These are phyloP conservation scores for Sitta carolinensis DNA, from an alignment of 2,797 vertebrate species.

Conservation along the genomic window DNA sequence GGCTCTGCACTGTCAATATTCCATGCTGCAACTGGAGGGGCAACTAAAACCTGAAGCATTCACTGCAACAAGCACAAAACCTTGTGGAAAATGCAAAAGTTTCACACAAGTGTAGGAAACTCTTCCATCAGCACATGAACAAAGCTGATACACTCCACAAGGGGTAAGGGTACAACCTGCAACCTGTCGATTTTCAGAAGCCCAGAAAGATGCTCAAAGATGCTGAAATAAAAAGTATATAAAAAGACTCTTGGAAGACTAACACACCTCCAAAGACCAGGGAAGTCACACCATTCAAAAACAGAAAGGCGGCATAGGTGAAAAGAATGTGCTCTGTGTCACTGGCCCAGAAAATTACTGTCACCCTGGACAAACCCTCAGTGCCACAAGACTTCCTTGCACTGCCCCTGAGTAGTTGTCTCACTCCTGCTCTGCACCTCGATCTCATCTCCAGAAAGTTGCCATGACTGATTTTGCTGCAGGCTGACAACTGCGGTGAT, in stretches of 20 bases:
- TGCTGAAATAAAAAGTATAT: not conserved
- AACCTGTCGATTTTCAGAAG: not conserved
- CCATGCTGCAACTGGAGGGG: not conserved
- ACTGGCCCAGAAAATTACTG: not conserved
- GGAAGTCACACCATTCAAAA: not conserved
- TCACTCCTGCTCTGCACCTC: not conserved
- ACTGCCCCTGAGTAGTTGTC: not conserved
- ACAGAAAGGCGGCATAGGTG: not conserved
- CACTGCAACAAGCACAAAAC: not conserved
- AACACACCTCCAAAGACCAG: not conserved
- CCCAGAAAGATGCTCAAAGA: not conserved
- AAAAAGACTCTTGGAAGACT: not conserved
- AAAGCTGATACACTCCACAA: not conserved
- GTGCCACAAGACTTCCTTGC: not conserved
- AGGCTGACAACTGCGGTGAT: not conserved
- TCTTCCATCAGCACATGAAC: not conserved
- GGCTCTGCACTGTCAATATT: not conserved
- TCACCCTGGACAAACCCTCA: not conserved
- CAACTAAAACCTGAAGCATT: not conserved
- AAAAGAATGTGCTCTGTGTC: not conserved
- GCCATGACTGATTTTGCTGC: not conserved
- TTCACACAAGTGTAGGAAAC: not conserved
- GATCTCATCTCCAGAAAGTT: not conserved
- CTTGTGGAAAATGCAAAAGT: not conserved
- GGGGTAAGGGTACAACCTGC: not conserved